These are phyloP conservation scores for Danio kyathit DNA, from an alignment of 2,797 vertebrate species.

Conservation along the genomic window DNA sequence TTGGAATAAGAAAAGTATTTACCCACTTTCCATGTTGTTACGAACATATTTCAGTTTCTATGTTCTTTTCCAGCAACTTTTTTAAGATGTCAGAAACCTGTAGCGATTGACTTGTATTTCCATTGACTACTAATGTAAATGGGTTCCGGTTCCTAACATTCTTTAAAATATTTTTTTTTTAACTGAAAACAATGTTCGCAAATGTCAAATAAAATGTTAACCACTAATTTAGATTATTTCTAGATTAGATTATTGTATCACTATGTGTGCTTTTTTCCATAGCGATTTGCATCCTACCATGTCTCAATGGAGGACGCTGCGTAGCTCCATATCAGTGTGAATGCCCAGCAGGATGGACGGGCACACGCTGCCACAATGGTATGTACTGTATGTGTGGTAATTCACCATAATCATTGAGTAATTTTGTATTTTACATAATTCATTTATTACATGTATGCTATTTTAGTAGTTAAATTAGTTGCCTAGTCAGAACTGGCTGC, in stretches of 20 bases:
- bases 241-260: background rate
- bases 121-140: too few relatives aligned
- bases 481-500: too few relatives aligned
- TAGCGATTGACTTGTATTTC: too few relatives aligned
- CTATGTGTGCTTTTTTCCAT: conserved; percentile 9
- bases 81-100: too few relatives aligned
- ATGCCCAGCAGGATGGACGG: conserved; percentile 91
- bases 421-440: background rate
- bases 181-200: too few relatives aligned
- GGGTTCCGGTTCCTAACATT: too few relatives aligned
- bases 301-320: conserved; percentile 93
- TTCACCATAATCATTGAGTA: background rate
- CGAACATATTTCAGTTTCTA: too few relatives aligned
- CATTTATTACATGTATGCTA: background rate
- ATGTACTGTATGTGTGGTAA: conserved; percentile 49
- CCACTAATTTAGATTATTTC: background rate
- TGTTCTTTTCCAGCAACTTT: too few relatives aligned
- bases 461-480: too few relatives aligned
- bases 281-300: conserved; percentile 97
- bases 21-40: too few relatives aligned
- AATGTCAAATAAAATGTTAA: background rate
- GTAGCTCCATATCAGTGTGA: conserved; percentile 93
- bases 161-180: too few relatives aligned
- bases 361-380: conserved; percentile 93
- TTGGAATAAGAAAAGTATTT: too few relatives aligned